Conservation (phyloP, 2,113 vertebrate genomes). For the Syngnathus scovelli region DNA sequence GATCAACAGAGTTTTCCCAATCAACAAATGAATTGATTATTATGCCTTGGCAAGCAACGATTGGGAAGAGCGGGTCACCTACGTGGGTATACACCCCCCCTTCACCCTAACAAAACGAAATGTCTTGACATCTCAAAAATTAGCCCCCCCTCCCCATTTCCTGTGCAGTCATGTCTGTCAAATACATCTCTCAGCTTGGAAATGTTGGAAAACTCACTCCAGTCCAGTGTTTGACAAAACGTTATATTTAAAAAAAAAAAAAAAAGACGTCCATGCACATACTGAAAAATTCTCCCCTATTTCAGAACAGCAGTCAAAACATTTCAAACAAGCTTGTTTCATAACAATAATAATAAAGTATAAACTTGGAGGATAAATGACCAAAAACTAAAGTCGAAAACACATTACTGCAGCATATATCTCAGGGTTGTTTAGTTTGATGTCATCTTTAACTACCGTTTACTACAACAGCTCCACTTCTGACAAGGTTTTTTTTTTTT, state of each 20-base stretch:
- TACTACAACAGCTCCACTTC: constrained; percentile 75
- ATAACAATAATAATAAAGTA: constrained; percentile 70
- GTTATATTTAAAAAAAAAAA: constrained; percentile 53
- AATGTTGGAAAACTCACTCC: constrained; percentile 72
- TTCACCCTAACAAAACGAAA: constrained; percentile 34
- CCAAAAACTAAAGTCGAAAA: constrained; percentile 61
- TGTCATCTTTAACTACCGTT: constrained; percentile 63
- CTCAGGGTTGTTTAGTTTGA: constrained; percentile 77
- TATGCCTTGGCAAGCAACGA: constrained; percentile 30
- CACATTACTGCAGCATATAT: constrained; percentile 76
- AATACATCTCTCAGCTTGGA: constrained; percentile 67
- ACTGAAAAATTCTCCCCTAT: constrained; percentile 57
- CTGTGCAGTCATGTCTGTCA: constrained; percentile 69
- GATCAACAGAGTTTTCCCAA: background rate
- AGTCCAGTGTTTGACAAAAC: constrained; percentile 82
- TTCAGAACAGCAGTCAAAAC: constrained; percentile 77
- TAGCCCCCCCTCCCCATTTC: constrained; percentile 4
- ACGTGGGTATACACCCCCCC: constrained; percentile 36
- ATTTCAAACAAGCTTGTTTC: constrained; percentile 73
- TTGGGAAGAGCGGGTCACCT: constrained; percentile 28
- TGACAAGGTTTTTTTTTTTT: constrained; percentile 46
- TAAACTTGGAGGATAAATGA: constrained; percentile 70
- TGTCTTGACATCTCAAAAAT: constrained; percentile 22
- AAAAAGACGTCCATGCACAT: constrained; percentile 59
- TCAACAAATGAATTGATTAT: background rate